Conservation (phyloP, 2,888 invertebrate species). For the Athrips mouffetella region DNA sequence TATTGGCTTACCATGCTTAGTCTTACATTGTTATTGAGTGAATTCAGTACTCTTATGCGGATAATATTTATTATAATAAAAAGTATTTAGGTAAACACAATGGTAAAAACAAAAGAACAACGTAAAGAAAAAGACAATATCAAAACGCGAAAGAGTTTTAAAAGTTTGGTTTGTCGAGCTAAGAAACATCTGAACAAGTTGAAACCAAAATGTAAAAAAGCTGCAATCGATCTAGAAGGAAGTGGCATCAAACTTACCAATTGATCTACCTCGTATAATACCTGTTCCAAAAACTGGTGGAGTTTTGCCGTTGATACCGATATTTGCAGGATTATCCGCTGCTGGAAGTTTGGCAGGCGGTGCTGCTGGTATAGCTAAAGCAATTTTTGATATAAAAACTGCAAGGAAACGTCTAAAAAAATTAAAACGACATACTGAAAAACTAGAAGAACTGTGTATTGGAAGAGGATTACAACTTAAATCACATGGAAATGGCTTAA, state of each 20-base stretch:
- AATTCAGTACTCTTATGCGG: neutral
- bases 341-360: constrained; percentile 40
- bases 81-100: neutral
- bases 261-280: neutral
- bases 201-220: constrained; percentile 22
- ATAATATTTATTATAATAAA: neutral
- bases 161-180: constrained; percentile 16
- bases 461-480: constrained; percentile 7
- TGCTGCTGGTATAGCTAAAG: constrained; percentile 42
- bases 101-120: neutral
- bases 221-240: constrained; percentile 23
- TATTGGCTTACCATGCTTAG: neutral
- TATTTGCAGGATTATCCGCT: constrained; percentile 43
- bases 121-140: too few relatives aligned
- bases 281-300: neutral
- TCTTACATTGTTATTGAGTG: neutral
- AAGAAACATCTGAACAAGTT: constrained; percentile 20
- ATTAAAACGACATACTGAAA: constrained; percentile 14
- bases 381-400: constrained; percentile 32
- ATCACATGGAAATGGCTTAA: constrained; percentile 15
- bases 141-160: constrained; percentile 21
- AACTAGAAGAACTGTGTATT: neutral
- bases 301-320: constrained; percentile 36
- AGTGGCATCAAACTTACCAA: neutral
- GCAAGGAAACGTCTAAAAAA: constrained; percentile 28